Percentiles rank a stretch among this genome's conserved stretches.
Evolutionary conservation across 2,797 vertebrate genomes (phyloP).

Genomic region (Lacerta viridis): DNA sequence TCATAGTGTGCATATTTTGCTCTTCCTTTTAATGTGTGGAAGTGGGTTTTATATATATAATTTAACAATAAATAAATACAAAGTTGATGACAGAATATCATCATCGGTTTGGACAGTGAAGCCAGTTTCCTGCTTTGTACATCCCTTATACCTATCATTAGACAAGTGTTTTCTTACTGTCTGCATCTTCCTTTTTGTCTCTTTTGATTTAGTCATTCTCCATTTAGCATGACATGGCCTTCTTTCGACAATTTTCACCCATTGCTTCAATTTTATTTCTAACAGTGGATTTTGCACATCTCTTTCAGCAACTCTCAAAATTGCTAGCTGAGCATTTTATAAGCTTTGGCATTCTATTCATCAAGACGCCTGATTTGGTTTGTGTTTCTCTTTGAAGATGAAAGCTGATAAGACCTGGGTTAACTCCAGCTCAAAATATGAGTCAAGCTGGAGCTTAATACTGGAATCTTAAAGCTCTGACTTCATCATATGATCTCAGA

Average conservation of each 20-base stretch:
- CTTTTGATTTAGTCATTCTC: background rate
- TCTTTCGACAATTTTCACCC: constrained; percentile 40
- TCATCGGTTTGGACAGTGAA: background rate
- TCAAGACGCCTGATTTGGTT: background rate
- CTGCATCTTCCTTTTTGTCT: background rate
- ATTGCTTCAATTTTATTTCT: constrained; percentile 45
- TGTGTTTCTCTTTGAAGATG: constrained; percentile 54
- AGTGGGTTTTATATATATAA: background rate
- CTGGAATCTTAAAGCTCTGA: constrained; percentile 45
- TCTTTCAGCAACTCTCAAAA: constrained; percentile 52
- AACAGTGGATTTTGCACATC: constrained; percentile 35
- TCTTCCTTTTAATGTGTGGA: background rate
- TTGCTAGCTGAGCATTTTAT: constrained; percentile 47
- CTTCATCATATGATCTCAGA: constrained; percentile 39
- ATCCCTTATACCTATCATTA: background rate
- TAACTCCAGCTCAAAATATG: constrained; percentile 18
- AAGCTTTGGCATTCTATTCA: constrained; percentile 1
- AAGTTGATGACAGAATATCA: background rate
- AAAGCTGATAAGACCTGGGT: constrained; percentile 52
- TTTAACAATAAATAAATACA: background rate
- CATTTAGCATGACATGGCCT: constrained; percentile 10
- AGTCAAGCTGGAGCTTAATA: constrained; percentile 15
- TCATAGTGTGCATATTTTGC: background rate
- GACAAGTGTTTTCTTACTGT: background rate
- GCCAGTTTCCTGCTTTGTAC: background rate